Evolutionary conservation across 2,888 invertebrate genomes (phyloP), one percentile per base, ranked within the genome.

Genomic region (Pammene fasciana): DNA sequence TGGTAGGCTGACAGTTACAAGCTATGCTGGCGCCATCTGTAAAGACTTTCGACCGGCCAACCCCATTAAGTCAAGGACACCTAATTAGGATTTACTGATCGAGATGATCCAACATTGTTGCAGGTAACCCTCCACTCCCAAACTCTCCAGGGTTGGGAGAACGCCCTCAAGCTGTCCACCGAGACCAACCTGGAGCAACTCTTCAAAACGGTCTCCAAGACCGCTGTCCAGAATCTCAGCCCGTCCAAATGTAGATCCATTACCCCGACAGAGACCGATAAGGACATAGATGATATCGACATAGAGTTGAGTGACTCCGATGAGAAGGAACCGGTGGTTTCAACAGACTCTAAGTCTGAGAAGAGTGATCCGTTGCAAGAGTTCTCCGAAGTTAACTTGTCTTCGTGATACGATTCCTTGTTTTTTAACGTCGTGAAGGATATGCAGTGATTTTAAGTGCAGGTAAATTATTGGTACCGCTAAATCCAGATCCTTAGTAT

Each of bases 191-290:
- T 79, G 0, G 79, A 78, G 0, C 86, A 89, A 4, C 71, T 92
- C 7, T 92, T 92, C 77, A 89, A 91, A 65, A 92, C 92, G 0
- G 92, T 92, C 0, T 92, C 92, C 0, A 88, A 86, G 72, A 82
- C 79, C 0, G 91, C 90, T 1, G 88, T 91, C 0, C 86, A 85
- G 26, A 90, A 90, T 41, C 79, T 91, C 0, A 89, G 90, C 0
- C 90, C 90, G 0, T 85, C 88, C 0, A 82, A 83, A 57, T 85
- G 82, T 48, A 73, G 81, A 0, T 76, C 80, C 0, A 78, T 78
- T 10, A 84, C 86, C 0, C 85, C 84, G 0, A 84, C 83, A 0
- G 86, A 85, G 14, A 86, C 84, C 0, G 86, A 84, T 16, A 74
- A 78, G 2, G 89, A 89, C 56, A 68, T 86, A 0, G 88, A 87